A percentile compares a stretch with the other conserved stretches of the same genome.
These are phyloP conservation scores for Endomychus coccineus DNA, from an alignment of 2,888 invertebrate species.

Conservation along the genomic window DNA sequence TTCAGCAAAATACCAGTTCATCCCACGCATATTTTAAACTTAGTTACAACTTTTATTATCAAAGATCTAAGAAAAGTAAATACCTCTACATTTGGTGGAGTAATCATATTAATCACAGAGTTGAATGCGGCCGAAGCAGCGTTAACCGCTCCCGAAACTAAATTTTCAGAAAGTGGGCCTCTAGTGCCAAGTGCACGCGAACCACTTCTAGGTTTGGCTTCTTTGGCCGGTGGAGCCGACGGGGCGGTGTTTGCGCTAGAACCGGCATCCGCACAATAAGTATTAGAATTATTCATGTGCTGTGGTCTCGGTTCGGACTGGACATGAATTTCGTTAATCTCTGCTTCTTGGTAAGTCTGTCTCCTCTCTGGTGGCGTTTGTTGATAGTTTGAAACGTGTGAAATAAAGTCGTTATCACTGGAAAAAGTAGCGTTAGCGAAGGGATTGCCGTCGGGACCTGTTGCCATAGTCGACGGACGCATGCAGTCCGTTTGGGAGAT, in stretches of 20 bases:
- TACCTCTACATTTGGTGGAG: constrained; percentile 25
- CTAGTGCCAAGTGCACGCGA: not conserved
- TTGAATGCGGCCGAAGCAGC: constrained; percentile 43
- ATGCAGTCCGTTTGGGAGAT: too few species aligned
- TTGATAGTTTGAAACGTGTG: constrained; percentile 27
- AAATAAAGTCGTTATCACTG: not conserved
- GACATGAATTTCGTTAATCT: too few species aligned
- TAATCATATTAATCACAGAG: constrained; percentile 43
- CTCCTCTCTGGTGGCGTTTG: constrained; percentile 24
- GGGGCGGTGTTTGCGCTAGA: not conserved
- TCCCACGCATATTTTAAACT: too few species aligned
- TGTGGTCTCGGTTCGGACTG: too few species aligned
- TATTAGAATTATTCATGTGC: not conserved
- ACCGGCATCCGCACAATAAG: not conserved
- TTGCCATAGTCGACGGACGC: too few species aligned
- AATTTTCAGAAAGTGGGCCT: constrained; percentile 4
- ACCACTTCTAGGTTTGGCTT: not conserved
- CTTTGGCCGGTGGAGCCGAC: not conserved
- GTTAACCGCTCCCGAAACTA: constrained; percentile 43
- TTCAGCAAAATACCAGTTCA: too few species aligned
- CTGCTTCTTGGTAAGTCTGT: constrained; percentile 1
- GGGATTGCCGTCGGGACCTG: too few species aligned
- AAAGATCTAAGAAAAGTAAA: constrained; percentile 15
- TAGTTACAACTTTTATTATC: too few species aligned
- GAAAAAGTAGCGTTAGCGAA: constrained; percentile 1